A percentile compares a stretch with the other conserved stretches of the same genome.
These are phyloP conservation scores for Sturnira hondurensis DNA, from an alignment of 2,113 vertebrate species.

Conservation along the genomic window DNA sequence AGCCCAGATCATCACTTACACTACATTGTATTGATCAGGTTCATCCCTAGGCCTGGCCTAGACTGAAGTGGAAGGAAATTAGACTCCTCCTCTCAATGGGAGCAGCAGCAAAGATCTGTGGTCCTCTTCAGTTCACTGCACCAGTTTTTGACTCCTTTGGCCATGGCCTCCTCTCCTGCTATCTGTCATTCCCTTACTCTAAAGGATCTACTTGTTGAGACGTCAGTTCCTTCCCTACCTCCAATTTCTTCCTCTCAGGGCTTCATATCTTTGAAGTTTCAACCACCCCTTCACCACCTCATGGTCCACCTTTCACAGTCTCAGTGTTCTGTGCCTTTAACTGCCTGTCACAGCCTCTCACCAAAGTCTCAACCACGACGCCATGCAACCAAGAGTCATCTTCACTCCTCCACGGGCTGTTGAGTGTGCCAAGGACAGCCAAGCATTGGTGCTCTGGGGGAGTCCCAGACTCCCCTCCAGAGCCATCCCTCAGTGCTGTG, in stretches of 20 bases:
- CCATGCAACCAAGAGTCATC: neutral
- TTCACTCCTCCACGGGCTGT: neutral
- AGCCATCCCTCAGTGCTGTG: neutral
- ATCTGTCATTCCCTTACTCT: neutral
- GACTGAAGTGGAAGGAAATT: neutral
- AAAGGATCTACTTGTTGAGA: neutral
- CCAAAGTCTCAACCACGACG: neutral
- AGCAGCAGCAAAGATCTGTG: neutral
- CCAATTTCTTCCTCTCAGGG: neutral
- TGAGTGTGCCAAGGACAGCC: neutral
- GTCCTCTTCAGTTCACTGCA: neutral
- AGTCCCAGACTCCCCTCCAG: neutral
- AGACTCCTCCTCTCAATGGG: neutral
- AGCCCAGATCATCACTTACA: neutral
- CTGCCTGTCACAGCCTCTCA: neutral
- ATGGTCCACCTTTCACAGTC: neutral
- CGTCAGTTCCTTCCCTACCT: neutral
- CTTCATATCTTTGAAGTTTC: neutral
- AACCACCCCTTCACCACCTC: neutral
- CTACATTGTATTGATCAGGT: neutral
- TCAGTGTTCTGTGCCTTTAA: neutral
- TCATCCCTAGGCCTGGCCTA: neutral
- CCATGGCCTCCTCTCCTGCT: neutral
- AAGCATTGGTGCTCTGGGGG: neutral
- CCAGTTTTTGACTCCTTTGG: neutral